Evolutionary conservation across 1,140 invertebrate species (phyloP), one percentile per base, ranked within the genome.

Genomic region (Drosophila kohkoa): DNA sequence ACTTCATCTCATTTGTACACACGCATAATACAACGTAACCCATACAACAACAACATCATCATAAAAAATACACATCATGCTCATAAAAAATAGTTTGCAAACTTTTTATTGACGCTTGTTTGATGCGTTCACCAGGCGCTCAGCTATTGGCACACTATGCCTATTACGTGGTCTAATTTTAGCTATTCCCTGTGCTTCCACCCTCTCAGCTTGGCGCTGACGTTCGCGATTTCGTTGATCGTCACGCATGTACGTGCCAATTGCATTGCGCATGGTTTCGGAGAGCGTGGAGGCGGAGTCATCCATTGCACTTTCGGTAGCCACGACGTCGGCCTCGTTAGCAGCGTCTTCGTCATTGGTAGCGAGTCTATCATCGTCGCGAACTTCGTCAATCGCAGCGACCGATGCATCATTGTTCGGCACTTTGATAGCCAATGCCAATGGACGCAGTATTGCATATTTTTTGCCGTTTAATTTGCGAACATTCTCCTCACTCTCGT

Each of bases 181-280:
- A 0, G n/a, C 46, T 32, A 32, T 30, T 10, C 43, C 55, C 2
- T 5, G 38, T n/a, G 43, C 8, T 25, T 73, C 68, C 35, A 8
- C 13, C 16, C 11, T 25, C 16, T 62, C 65, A 5, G 65, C 43
- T 15, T 75, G 68, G 8, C 69, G 82, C 58, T 91, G 88, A 0
- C 86, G 82, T 38, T 82, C 70, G 1, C 79, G 77, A 59, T 58
- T 43, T 5, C 25, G 51, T 5, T 43, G 54, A 82, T 91, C 86
- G 55, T 91, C 82, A n/a, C 70, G 80, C 81, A 90, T 85, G 16
- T 79, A 90, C 7, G 60, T 51, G 30, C 82, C 77, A 0, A 90
- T 57, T 15, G 67, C 48, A 78, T 86, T 91, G 60, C 82, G 90
- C 75, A 85, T 75, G 57, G 70, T 68, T 59, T 90, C 86, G 0